Conservation (phyloP, 2,797 vertebrate genomes). For the Rhadinocentrus ornatus region DNA sequence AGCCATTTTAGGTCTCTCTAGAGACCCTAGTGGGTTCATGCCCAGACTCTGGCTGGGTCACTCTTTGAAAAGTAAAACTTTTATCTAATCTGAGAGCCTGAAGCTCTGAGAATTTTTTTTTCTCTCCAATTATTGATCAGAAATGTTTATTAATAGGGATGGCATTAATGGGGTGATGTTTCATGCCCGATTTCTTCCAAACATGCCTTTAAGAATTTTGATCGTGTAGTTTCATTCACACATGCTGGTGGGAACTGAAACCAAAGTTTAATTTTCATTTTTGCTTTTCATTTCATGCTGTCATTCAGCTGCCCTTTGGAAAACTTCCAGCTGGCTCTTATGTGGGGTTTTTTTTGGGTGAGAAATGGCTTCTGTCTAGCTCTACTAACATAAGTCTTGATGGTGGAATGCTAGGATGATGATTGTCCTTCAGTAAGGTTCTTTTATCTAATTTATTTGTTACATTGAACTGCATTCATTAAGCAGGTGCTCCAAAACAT, state of each 20-base stretch:
- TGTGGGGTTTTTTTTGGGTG: not conserved
- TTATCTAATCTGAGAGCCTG: not conserved
- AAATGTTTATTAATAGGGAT: not conserved
- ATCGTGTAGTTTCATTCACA: not conserved
- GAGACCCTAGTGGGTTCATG: not conserved
- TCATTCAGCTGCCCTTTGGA: not conserved
- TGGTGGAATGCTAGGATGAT: not conserved
- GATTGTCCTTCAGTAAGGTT: not conserved
- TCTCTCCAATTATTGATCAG: not conserved
- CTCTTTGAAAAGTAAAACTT: not conserved
- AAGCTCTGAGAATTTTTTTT: not conserved
- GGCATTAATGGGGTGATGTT: not conserved
- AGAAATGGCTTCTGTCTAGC: not conserved
- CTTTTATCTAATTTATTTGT: not conserved
- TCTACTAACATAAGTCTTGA: not conserved
- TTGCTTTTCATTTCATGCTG: no score
- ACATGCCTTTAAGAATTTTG: not conserved
- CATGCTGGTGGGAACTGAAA: not conserved
- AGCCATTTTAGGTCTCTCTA: not conserved
- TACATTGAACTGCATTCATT: not conserved
- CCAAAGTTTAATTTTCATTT: not conserved
- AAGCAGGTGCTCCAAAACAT: not conserved
- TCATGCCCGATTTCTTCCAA: not conserved
- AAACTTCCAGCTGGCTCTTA: not conserved
- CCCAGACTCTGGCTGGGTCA: not conserved